Evolutionary conservation across 2,113 vertebrate species (phyloP), one percentile per base, ranked within the genome.

Genomic region (Notiomystis cincta): DNA sequence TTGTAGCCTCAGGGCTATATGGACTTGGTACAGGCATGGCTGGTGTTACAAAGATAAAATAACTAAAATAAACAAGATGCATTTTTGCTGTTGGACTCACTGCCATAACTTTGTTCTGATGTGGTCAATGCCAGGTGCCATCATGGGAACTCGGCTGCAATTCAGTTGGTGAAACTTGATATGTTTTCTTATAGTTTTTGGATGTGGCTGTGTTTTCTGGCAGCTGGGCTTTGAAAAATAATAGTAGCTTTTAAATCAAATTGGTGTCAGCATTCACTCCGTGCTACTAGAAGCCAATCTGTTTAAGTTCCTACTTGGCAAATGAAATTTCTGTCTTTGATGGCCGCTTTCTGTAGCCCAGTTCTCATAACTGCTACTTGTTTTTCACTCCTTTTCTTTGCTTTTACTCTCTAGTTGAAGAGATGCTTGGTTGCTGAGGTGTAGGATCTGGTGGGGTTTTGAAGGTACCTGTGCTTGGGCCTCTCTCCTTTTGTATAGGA

Each of bases 221-320:
- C 84, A 92, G 94, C 67, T 80, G 31, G 37, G 48, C 72, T 90
- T 95, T 97, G 93, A 89, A 94, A 95, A 94, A 89, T 91, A 97
- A 80, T 61, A 51, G 47, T 69, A 57, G 78, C 50, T 93, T 95
- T 90, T 87, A 91, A 90, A 84, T 93, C 75, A 87, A 93, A 90
- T 90, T 82, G 71, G 56, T 85, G 58, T 93, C 85, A 82, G 64
- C 50, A 37, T 94, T 90, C 60, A 81, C 56, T 95, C 40, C 20
- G 54, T 83, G 71, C 66, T 87, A 50, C 66, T 82, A 88, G 53
- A 87, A 94, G 72, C 82, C 89, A 90, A 95, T 96, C 30, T 33
- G 64, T 95, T 90, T 78, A 93, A 88, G 62, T 95, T 93, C 27
- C 47, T 81, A 16, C 35, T 85, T 93, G 75, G 90, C 84, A 93